Evolutionary conservation across 2,113 vertebrate species (phyloP), one percentile per base, ranked within the genome.

Genomic region (Brevimyrus niger): DNA sequence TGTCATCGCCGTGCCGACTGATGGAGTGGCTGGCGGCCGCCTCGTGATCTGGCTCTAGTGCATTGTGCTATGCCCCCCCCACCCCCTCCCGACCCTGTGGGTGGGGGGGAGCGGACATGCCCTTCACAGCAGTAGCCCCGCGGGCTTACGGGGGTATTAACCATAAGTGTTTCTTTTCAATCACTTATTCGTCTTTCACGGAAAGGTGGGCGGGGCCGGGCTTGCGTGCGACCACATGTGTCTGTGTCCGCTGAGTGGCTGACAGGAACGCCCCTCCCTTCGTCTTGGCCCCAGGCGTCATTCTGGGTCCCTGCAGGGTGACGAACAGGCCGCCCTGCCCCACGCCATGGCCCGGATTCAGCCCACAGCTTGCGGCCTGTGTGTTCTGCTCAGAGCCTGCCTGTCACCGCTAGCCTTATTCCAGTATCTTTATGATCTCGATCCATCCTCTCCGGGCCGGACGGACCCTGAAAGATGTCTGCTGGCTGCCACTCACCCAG

Each of bases 1-100:
- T 93, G 91, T 90, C 93, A 93, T 93, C 92, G 90, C 27, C 6
- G 65, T 87, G 19, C 82, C 91, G 91, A 92, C 90, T 94, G 92
- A 90, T 89, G 76, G 65, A 90, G 58, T 92, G 90, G 92, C 91
- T 91, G 90, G 87, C 88, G 85, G 93, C 23, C 50, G 27, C 31
- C 15, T 51, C 21, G 10, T 87, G 50, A 38, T 35, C 15, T 11
- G 15, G 44, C 47, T 51, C 3, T 48, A 47, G 48, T 38, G 27
- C 47, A 87, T 27, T 19, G 48, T 84, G 10, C 31, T n/a, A 19
- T 11, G 44, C 80, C 38, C 21, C 46, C 65, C 48, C 69, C 90
- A 91, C 27, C 80, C 38, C 21, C 46, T 47, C 48, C 69, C 90
- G 91, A 48, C 88, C 73, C 35, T 23, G 50, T 44, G 21, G 31